phyloP scores from a whole-genome alignment of 2,888 invertebrate genomes.

The Steinernema hermaphroditum region DNA sequence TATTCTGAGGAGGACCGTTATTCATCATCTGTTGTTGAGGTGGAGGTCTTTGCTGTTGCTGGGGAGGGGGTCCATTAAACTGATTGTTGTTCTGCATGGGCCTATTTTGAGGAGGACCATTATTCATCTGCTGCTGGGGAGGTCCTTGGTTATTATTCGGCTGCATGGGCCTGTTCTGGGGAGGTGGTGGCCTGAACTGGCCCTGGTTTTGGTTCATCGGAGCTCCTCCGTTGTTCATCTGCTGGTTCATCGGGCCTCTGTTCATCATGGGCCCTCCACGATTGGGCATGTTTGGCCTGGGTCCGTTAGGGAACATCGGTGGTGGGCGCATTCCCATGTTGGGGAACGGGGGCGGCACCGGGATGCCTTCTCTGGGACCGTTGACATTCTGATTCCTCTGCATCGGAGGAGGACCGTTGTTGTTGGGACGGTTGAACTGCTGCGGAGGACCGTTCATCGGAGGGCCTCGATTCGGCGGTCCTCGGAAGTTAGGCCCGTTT shows the following conservation, averaged over 20 bases:
- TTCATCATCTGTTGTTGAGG: neutral
- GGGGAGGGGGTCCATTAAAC: neutral
- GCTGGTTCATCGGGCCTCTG: too few species aligned
- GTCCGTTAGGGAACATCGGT: neutral
- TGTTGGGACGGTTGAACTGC: conserved; percentile 6
- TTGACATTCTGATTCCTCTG: neutral
- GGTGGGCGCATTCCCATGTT: conserved; percentile 15
- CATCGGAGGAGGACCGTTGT: conserved; percentile 24
- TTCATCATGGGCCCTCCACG: neutral
- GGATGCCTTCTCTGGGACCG: neutral
- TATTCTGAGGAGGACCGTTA: too few species aligned
- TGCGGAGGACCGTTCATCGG: neutral
- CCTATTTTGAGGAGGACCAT: neutral
- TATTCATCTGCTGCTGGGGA: neutral
- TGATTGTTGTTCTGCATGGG: neutral
- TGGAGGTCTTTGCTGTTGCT: too few species aligned
- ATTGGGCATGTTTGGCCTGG: conserved; percentile 3
- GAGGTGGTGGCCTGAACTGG: neutral
- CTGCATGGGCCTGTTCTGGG: too few species aligned
- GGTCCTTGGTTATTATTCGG: neutral
- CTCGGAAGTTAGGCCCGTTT: too few species aligned
- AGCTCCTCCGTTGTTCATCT: too few species aligned
- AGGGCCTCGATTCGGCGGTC: too few species aligned
- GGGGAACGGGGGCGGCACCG: neutral
- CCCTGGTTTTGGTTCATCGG: too few species aligned